Conservation (phyloP, 2,888 invertebrate genomes). For the Nineta flava region DNA sequence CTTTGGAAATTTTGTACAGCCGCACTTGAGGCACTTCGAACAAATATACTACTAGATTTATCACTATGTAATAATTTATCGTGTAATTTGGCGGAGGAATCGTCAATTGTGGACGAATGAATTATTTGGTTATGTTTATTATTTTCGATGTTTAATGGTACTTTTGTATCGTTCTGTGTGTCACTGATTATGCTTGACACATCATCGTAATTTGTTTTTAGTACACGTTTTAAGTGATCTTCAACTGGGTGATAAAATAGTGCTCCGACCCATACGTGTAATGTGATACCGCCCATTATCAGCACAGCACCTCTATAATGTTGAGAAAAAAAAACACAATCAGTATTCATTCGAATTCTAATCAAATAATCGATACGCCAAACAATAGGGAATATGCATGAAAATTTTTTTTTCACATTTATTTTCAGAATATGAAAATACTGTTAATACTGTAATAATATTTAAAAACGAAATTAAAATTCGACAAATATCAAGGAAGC, state of each 20-base stretch:
- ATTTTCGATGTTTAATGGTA: constrained; percentile 15
- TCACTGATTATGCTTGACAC: constrained; percentile 10
- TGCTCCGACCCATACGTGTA: constrained; percentile 74
- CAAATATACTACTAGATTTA: constrained; percentile 31
- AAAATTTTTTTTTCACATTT: too few species aligned
- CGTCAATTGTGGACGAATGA: neutral
- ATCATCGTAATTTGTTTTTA: constrained; percentile 19
- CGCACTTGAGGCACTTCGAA: constrained; percentile 54
- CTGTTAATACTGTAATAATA: too few species aligned
- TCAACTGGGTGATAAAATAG: constrained; percentile 72
- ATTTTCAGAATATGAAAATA: too few species aligned
- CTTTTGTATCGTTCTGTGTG: neutral
- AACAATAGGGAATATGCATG: too few species aligned
- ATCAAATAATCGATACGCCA: too few species aligned
- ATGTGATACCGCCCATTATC: constrained; percentile 63
- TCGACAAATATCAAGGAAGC: too few species aligned
- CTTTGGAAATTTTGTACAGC: constrained; percentile 34
- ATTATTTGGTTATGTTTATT: neutral
- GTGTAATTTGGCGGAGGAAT: constrained; percentile 13
- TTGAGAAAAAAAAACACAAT: constrained; percentile 8
- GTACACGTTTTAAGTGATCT: constrained; percentile 57
- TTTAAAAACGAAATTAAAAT: too few species aligned
- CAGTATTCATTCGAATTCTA: too few species aligned
- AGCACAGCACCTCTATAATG: constrained; percentile 55
- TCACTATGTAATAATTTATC: constrained; percentile 11